A percentile compares a stretch with the other conserved stretches of the same genome.
Evolutionary conservation across 2,888 invertebrate species (phyloP).

Genomic region (Standfussiana lucernea): DNA sequence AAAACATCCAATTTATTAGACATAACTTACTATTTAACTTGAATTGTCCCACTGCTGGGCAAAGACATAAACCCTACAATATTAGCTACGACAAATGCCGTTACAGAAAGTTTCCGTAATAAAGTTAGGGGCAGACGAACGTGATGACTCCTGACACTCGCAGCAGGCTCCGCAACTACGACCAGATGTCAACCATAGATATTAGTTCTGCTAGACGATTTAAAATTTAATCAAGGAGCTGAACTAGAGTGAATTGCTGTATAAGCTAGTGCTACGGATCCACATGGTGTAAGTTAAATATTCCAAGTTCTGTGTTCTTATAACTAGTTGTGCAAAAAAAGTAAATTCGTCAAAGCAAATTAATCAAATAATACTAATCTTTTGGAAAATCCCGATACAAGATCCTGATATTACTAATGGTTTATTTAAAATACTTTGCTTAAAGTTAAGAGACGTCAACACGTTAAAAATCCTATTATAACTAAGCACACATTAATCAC

Average conservation of each 20-base stretch:
- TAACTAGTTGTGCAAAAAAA: background rate
- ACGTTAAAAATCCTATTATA: background rate
- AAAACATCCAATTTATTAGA: background rate
- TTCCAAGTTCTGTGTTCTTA: background rate
- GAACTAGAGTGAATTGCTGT: constrained; percentile 56
- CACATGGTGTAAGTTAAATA: constrained; percentile 3
- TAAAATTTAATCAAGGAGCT: constrained; percentile 79
- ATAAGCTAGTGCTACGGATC: constrained; percentile 11
- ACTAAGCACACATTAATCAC: background rate
- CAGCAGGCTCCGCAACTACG: constrained; percentile 45
- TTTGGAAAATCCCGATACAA: background rate
- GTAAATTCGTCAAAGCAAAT: background rate
- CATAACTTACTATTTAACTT: background rate
- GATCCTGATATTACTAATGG: background rate
- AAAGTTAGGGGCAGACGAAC: constrained; percentile 62
- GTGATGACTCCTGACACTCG: constrained; percentile 60
- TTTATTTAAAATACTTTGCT: background rate
- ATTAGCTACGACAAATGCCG: constrained; percentile 30
- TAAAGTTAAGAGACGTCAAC: background rate
- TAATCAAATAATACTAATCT: background rate
- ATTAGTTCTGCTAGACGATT: constrained; percentile 76
- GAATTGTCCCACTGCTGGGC: background rate
- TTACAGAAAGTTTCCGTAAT: constrained; percentile 65
- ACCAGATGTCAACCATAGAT: constrained; percentile 81
- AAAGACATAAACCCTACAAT: constrained; percentile 28